Evolutionary conservation across 2,888 invertebrate species (phyloP).

Genomic region (Campopleginae sp.): DNA sequence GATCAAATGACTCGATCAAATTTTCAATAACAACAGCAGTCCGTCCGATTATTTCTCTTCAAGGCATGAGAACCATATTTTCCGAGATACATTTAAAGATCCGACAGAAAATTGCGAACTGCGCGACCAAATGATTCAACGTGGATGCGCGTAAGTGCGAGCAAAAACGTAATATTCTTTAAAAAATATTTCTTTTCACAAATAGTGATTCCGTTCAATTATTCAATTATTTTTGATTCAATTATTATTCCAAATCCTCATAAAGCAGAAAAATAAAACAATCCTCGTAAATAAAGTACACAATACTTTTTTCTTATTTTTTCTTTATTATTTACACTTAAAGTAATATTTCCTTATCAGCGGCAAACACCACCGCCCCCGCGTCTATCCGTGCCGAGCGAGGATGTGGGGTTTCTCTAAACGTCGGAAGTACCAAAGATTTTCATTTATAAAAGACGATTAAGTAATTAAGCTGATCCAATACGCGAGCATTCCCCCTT

Average conservation of each 20-base stretch:
- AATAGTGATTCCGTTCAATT: neutral
- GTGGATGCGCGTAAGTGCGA: no score
- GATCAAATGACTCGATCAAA: no score
- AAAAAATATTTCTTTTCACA: no score
- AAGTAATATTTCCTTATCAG: constrained; percentile 47
- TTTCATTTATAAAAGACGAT: constrained; percentile 66
- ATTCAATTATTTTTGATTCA: neutral
- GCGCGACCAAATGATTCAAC: no score
- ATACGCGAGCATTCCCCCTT: constrained; percentile 16
- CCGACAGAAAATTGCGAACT: no score
- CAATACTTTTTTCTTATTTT: neutral
- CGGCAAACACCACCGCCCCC: constrained; percentile 22
- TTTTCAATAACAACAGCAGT: no score
- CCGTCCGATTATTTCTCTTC: no score
- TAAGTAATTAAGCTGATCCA: constrained; percentile 62
- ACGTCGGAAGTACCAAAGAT: constrained; percentile 65
- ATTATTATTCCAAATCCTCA: neutral
- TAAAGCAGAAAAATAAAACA: neutral
- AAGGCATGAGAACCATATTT: no score
- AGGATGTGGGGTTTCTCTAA: constrained; percentile 49
- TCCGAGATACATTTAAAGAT: no score
- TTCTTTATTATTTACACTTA: constrained; percentile 57
- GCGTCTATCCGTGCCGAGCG: constrained; percentile 7
- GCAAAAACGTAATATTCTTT: no score
- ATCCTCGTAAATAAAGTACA: neutral